Percentiles rank a stretch among this genome's conserved stretches.
phyloP scores from a whole-genome alignment of 2,797 vertebrate species.

The Sparidentex hasta region DNA sequence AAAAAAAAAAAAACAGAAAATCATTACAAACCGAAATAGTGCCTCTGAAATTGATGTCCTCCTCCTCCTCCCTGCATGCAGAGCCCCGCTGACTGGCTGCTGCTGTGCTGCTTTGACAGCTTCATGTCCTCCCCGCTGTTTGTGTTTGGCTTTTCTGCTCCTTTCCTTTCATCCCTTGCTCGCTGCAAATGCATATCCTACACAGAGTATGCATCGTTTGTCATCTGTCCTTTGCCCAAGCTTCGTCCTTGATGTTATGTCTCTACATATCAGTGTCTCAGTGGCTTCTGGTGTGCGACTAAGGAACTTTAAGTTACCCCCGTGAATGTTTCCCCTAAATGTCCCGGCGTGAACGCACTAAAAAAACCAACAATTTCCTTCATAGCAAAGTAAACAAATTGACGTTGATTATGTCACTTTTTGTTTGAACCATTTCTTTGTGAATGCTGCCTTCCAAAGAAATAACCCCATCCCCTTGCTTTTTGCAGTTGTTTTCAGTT shows the following conservation, averaged over 20 bases:
- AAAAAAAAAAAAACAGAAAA: conserved; percentile 25
- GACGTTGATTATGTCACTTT: conserved; percentile 12
- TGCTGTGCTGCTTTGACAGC: conserved; percentile 50
- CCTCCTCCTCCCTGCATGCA: conserved; percentile 37
- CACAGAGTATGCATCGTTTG: conserved; percentile 16
- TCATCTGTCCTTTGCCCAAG: conserved; percentile 4
- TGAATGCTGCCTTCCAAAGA: conserved; percentile 55
- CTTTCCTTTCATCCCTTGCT: conserved; percentile 18
- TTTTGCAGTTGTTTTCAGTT: conserved; percentile 30
- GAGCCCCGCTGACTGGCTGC: conserved; percentile 59
- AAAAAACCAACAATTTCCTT: neutral
- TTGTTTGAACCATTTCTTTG: conserved; percentile 42
- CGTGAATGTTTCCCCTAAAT: conserved; percentile 14
- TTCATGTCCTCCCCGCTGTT: conserved; percentile 34
- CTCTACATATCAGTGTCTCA: conserved; percentile 11
- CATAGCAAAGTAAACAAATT: conserved; percentile 2
- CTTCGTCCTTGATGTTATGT: conserved; percentile 11
- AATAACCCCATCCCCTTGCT: conserved; percentile 16
- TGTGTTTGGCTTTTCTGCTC: conserved; percentile 40
- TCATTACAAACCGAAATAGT: conserved; percentile 42
- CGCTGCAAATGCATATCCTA: conserved; percentile 4
- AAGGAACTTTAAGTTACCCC: neutral
- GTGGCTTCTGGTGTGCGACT: conserved; percentile 13
- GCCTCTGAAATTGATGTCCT: conserved; percentile 33
- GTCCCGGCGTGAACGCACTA: neutral